Conservation (phyloP, 2,113 vertebrate species). For the Rhynchomys soricoides region DNA sequence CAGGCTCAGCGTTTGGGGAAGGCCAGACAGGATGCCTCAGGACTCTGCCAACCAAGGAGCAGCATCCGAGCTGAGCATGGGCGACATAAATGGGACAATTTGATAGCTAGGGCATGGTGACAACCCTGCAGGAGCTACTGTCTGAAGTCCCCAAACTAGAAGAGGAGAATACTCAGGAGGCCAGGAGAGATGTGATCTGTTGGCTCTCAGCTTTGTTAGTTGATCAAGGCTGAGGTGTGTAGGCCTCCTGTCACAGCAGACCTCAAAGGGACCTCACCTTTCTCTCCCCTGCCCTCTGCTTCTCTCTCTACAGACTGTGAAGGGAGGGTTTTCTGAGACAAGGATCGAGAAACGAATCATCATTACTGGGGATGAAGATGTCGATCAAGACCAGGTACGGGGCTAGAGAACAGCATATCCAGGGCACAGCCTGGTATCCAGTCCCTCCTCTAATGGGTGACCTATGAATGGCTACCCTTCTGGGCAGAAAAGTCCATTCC, state of each 20-base stretch:
- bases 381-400: constrained; percentile 98
- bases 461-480: neutral
- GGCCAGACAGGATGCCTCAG: neutral
- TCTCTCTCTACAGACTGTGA: constrained; percentile 92
- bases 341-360: constrained; percentile 99
- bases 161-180: neutral
- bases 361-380: constrained; percentile 98
- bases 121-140: neutral
- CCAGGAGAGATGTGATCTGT: neutral
- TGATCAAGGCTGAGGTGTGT: neutral
- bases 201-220: neutral
- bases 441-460: neutral
- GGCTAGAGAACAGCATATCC: neutral
- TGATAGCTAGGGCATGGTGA: neutral
- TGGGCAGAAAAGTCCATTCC: constrained; percentile 18
- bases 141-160: constrained; percentile 23
- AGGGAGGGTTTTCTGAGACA: constrained; percentile 98
- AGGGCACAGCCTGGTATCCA: neutral
- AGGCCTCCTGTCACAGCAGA: neutral
- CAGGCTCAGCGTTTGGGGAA: neutral
- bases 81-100: neutral
- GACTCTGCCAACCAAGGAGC: neutral
- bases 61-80: neutral
- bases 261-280: neutral
- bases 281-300: constrained; percentile 30